Conservation (phyloP, 53 echinoderm and acorn worm genomes). For the Zoroaster sp. region DNA sequence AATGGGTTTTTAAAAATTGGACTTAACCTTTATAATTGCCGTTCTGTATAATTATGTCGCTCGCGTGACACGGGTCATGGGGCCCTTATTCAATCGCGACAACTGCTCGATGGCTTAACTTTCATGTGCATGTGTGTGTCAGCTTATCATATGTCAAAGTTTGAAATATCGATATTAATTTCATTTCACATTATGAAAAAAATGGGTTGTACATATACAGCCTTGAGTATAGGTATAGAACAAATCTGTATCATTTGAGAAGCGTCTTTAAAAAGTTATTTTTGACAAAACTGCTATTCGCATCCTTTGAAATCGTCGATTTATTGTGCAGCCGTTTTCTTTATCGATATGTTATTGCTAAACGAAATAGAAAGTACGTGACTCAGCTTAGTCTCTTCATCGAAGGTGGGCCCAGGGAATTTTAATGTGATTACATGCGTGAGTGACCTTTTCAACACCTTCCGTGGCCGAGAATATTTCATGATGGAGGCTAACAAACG, state of each 20-base stretch:
- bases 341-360: slow-evolving; percentile 26
- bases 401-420: slow-evolving; percentile 52
- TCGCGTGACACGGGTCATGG: neutral
- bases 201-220: neutral
- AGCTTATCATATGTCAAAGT: neutral
- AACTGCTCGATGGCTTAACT: neutral
- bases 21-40: neutral
- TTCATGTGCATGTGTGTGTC: neutral
- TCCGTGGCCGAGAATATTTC: slow-evolving; percentile 43
- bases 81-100: neutral
- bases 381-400: neutral
- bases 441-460: slow-evolving; percentile 56
- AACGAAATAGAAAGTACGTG: neutral
- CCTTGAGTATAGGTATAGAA: neutral
- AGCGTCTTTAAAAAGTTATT: neutral
- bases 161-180: neutral
- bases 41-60: neutral
- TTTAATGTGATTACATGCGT: slow-evolving; percentile 50
- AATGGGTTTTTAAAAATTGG: neutral
- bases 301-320: neutral
- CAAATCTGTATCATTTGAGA: neutral
- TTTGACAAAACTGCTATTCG: neutral
- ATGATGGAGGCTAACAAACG: slow-evolving; percentile 12
- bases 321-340: neutral
- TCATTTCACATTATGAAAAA: neutral